Evolutionary conservation across 2,113 vertebrate genomes (phyloP).

Genomic region (Hyla sarda): DNA sequence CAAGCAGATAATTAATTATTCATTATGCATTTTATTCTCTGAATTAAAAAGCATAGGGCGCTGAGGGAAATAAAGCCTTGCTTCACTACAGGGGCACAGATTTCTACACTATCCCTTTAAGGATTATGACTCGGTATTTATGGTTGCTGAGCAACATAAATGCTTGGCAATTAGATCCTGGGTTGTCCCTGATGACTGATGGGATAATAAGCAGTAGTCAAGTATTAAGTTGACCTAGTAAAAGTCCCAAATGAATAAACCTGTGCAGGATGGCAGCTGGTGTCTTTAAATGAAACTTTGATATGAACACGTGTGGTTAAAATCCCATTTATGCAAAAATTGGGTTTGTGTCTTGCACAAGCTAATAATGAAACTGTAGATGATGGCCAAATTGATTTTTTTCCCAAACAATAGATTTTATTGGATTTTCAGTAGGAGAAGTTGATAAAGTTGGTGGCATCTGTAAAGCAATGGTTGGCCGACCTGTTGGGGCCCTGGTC

Average conservation of each 20-base stretch:
- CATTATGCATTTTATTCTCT: conserved; percentile 87
- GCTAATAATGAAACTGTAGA: neutral
- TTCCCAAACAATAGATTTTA: neutral
- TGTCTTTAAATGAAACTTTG: conserved; percentile 82
- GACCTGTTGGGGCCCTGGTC: no score
- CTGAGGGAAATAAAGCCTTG: conserved; percentile 83
- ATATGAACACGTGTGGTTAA: conserved; percentile 71
- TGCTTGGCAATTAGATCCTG: conserved; percentile 87
- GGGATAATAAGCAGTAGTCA: conserved; percentile 89
- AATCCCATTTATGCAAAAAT: conserved; percentile 63
- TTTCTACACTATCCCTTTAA: conserved; percentile 86
- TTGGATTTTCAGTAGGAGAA: no score
- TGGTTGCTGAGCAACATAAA: conserved; percentile 88
- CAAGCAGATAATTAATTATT: conserved; percentile 89
- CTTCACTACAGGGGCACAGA: conserved; percentile 80
- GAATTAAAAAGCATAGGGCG: conserved; percentile 87
- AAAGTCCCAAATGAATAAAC: conserved; percentile 85
- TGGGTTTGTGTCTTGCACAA: neutral
- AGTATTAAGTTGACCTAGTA: conserved; percentile 88
- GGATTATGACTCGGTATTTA: conserved; percentile 84
- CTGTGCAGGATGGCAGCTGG: conserved; percentile 81
- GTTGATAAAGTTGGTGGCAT: no score
- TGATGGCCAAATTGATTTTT: neutral
- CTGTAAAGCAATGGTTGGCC: no score
- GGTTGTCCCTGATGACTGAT: conserved; percentile 86